phyloP scores from a whole-genome alignment of 2,888 invertebrate genomes.

The Macrophya alboannulata region DNA sequence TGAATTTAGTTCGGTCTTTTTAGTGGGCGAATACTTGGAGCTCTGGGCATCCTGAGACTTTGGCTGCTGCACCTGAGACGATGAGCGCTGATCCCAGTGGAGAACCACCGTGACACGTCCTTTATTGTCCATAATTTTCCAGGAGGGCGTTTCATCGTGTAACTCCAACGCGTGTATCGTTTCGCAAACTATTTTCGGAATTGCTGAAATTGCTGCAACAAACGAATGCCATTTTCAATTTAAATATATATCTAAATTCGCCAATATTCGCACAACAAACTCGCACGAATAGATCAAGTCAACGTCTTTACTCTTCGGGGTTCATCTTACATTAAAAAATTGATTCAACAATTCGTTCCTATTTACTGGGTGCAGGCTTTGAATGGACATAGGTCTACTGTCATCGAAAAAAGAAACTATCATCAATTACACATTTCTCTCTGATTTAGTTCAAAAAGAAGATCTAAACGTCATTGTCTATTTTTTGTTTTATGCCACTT shows the following conservation, averaged over 20 bases:
- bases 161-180: slow-evolving; percentile 97
- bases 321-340: neutral
- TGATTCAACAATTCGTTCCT: neutral
- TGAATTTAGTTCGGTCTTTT: slow-evolving; percentile 80
- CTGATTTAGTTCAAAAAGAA: neutral
- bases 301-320: neutral
- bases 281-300: neutral
- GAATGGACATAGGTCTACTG: neutral
- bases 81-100: slow-evolving; percentile 96
- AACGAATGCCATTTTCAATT: slow-evolving; percentile 17
- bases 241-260: neutral
- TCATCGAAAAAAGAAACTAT: neutral
- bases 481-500: neutral
- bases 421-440: neutral
- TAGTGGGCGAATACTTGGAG: slow-evolving; percentile 83
- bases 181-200: slow-evolving; percentile 98
- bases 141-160: slow-evolving; percentile 98
- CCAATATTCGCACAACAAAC: neutral
- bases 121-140: slow-evolving; percentile 99
- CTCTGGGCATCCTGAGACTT: slow-evolving; percentile 75
- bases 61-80: slow-evolving; percentile 83
- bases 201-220: slow-evolving; percentile 93
- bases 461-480: no score
- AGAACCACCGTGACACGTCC: slow-evolving; percentile 97
- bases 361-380: neutral